These are phyloP conservation scores for Jordanella pulchra DNA, from an alignment of 2,797 vertebrate genomes.

Conservation along the genomic window DNA sequence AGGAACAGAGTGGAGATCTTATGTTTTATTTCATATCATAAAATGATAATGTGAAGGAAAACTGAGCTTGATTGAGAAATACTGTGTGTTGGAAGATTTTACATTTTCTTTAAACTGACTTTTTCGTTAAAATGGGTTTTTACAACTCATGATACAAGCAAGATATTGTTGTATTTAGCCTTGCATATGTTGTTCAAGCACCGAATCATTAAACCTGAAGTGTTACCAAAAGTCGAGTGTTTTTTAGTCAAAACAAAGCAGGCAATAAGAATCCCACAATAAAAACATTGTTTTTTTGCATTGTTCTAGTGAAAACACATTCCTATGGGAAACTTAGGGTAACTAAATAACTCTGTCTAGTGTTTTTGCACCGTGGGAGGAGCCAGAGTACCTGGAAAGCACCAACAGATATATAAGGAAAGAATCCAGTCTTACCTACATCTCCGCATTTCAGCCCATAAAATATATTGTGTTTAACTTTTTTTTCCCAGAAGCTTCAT, in stretches of 20 bases:
- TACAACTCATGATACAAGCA: conserved; percentile 27
- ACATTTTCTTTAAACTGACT: background rate
- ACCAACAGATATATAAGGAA: too few relatives aligned
- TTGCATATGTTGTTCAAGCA: conserved; percentile 6
- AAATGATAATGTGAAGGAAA: background rate
- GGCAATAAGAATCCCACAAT: background rate
- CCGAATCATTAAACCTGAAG: background rate
- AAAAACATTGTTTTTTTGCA: background rate
- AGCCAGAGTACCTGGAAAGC: too few relatives aligned
- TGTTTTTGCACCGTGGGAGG: too few relatives aligned
- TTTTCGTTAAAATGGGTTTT: conserved; percentile 16
- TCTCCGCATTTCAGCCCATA: background rate
- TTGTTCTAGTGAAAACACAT: background rate
- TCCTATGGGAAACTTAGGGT: too few relatives aligned
- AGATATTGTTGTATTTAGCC: conserved; percentile 43
- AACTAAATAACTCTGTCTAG: too few relatives aligned
- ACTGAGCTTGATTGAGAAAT: conserved; percentile 13
- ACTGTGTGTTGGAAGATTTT: too few relatives aligned
- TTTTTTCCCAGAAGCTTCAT: too few relatives aligned
- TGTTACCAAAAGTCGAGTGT: conserved; percentile 13
- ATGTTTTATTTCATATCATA: conserved; percentile 11
- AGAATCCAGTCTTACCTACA: too few relatives aligned
- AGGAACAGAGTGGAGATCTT: conserved; percentile 22
- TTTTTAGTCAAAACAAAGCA: conserved; percentile 17
- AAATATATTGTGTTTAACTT: background rate